Evolutionary conservation across 1,140 invertebrate genomes (phyloP), one percentile per base, ranked within the genome.

Genomic region (Heterodera carotae): DNA sequence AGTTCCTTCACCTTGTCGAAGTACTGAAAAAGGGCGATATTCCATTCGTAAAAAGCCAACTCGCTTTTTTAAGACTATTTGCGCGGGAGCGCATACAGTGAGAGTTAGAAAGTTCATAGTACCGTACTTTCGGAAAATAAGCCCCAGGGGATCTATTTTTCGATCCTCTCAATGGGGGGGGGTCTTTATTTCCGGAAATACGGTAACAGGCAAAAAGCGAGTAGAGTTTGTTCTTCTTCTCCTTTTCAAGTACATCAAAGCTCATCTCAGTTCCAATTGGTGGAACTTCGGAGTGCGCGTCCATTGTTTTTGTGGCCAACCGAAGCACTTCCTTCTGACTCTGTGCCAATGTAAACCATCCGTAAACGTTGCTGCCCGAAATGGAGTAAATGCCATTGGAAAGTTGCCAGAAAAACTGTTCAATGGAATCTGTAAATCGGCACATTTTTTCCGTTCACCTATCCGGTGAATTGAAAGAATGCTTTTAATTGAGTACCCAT

Each of bases 361-460:
- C 84, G 69, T 81, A 39, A n/a, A 85, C 80, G 69, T 83, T 84
- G 64, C 81, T 85, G 12, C 84, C 85, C 15, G 60, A 36, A 53
- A 85, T 85, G 18, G 84, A 84, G 75, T 85, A 85, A 7, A 87
- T 43, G 15, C 82, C 84, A 69, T 85, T 85, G 10, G 85, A 87
- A 34, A 84, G 80, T 33, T 82, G 60, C 12, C 48, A 59, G 76
- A 85, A 85, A 66, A 82, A 85, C 27, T 68, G 77, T 48, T 81
- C 74, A 70, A 85, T 87, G 18, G 85, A 82, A 62, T 85, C 84
- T 85, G 67, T 48, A 86, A 25, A 79, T 18, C 66, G 34, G 76
- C 39, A 77, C 0, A n/a, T n/a, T n/a, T n/a, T n/a, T n/a, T 33
- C 31, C 76, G 66, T 22, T n/a, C n/a, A n/a, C n/a, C n/a, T 73